A percentile compares a stretch with the other conserved stretches of the same genome.
These are phyloP conservation scores for Oasisia sp. DNA, from an alignment of 2,888 invertebrate species.

Conservation along the genomic window DNA sequence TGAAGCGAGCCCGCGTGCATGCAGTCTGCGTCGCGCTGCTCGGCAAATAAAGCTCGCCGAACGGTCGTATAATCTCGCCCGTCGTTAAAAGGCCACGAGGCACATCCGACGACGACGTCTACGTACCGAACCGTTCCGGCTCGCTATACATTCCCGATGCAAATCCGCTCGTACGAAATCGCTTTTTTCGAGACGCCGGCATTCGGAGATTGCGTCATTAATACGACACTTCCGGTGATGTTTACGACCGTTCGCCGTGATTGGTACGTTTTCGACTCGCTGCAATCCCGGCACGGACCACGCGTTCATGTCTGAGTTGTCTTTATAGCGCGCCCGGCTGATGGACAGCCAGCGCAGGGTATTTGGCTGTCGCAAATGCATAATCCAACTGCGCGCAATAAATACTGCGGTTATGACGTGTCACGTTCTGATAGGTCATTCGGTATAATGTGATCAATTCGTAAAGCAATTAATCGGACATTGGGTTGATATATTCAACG, in stretches of 20 bases:
- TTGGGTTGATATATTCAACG: not conserved
- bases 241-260: not conserved
- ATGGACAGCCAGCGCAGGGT: not conserved
- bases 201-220: not conserved
- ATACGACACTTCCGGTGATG: conserved; percentile 5
- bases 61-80: not conserved
- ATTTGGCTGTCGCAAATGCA: not conserved
- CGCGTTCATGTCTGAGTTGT: not conserved
- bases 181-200: not conserved
- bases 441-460: not conserved
- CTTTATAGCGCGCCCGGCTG: not conserved
- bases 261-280: not conserved
- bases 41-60: not conserved
- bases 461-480: not conserved
- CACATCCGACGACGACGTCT: not conserved
- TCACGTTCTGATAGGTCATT: not conserved
- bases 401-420: not conserved
- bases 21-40: not conserved
- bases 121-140: not conserved
- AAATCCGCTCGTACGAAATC: not conserved
- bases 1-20: not conserved
- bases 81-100: not conserved
- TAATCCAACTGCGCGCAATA: not conserved
- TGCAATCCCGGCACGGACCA: not conserved
- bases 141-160: not conserved